These are phyloP conservation scores for Erythrolamprus reginae DNA, from an alignment of 2,113 vertebrate species.

Conservation along the genomic window DNA sequence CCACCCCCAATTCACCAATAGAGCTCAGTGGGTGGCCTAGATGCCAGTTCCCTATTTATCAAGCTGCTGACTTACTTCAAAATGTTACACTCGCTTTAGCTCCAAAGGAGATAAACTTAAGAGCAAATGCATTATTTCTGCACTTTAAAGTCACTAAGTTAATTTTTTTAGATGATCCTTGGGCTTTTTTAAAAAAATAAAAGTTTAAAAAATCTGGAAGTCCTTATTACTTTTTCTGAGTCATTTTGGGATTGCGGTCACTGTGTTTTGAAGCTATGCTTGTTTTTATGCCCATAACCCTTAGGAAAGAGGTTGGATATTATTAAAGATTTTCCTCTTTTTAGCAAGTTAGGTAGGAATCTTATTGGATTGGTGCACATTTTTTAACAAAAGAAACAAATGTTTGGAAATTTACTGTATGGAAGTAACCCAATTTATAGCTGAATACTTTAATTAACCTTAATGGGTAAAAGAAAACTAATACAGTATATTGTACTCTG, in stretches of 20 bases:
- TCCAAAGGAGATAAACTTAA: neutral
- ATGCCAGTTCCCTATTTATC: neutral
- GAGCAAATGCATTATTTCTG: neutral
- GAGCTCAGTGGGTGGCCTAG: neutral
- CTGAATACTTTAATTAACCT: neutral
- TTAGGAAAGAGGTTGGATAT: neutral
- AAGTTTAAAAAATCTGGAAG: neutral
- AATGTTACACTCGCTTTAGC: neutral
- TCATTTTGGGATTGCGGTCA: neutral
- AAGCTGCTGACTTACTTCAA: neutral
- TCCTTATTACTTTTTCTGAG: neutral
- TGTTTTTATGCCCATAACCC: neutral
- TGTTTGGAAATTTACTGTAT: neutral
- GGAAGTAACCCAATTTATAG: neutral
- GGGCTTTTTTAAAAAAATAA: neutral
- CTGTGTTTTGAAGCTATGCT: neutral
- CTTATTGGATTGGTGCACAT: neutral
- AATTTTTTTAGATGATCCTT: neutral
- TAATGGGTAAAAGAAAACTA: neutral
- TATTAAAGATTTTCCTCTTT: neutral
- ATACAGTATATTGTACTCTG: neutral
- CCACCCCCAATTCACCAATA: neutral
- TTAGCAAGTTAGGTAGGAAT: neutral
- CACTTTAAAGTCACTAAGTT: neutral
- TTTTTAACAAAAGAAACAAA: neutral